Evolutionary conservation across 2,797 vertebrate genomes (phyloP).

Genomic region (Poeciliopsis gracilis): DNA sequence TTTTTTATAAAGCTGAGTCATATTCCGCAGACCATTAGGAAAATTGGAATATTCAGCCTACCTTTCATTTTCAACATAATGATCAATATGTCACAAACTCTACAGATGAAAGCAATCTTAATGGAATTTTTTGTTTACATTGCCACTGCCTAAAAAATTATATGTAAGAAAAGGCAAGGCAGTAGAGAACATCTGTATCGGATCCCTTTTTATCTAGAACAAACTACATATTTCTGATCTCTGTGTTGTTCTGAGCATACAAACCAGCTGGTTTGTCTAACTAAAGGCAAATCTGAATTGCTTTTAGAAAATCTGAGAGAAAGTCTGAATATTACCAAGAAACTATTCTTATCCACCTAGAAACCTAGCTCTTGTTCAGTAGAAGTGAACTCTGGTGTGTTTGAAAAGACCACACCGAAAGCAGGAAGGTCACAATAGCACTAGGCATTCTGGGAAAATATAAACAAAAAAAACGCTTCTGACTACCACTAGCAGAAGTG

Average conservation of each 20-base stretch:
- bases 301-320: not conserved
- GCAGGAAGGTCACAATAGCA: too few species aligned
- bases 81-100: conserved; percentile 30
- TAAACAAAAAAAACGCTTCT: too few species aligned
- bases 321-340: not conserved
- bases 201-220: not conserved
- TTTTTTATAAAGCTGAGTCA: conserved; percentile 58
- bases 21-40: conserved; percentile 43
- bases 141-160: not conserved
- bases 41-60: conserved; percentile 29
- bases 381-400: too few species aligned
- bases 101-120: conserved; percentile 22
- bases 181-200: not conserved
- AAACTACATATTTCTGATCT: not conserved
- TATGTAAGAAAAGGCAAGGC: not conserved
- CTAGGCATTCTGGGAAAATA: not conserved
- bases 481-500: too few species aligned
- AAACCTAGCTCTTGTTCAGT: not conserved
- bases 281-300: not conserved
- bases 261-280: not conserved
- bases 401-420: too few species aligned
- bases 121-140: conserved; percentile 7
- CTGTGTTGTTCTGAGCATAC: not conserved
- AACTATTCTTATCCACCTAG: not conserved
- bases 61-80: conserved; percentile 49